A percentile compares a stretch with the other conserved stretches of the same genome.
Conservation (phyloP, 2,113 vertebrate species). For the Odontophorus gujanensis region DNA sequence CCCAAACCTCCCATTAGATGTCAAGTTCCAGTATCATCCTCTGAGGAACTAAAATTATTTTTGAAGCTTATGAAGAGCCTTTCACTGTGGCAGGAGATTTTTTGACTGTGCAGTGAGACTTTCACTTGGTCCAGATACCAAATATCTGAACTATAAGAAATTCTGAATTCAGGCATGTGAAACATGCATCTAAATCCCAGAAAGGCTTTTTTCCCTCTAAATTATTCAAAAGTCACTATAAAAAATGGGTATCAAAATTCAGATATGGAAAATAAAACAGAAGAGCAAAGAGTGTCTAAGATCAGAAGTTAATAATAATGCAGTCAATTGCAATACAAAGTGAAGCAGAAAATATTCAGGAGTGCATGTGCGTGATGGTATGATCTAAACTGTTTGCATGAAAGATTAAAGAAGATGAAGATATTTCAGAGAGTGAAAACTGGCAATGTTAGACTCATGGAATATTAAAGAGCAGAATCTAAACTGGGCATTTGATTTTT, state of each 20-base stretch:
- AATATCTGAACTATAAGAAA: neutral
- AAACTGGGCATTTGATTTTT: neutral
- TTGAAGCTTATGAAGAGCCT: neutral
- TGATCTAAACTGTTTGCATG: slow-evolving; percentile 41
- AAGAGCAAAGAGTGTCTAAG: neutral
- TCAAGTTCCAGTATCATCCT: slow-evolving; percentile 4
- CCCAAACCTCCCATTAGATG: neutral
- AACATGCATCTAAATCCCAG: neutral
- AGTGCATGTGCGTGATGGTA: neutral
- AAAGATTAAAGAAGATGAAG: slow-evolving; percentile 62
- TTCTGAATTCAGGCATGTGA: neutral
- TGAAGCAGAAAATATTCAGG: neutral
- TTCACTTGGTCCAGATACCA: neutral
- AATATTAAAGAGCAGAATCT: slow-evolving; percentile 41
- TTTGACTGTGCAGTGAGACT: neutral
- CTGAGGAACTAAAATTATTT: neutral
- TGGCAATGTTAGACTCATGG: slow-evolving; percentile 24
- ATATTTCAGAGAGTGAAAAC: slow-evolving; percentile 32
- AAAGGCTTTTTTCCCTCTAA: neutral
- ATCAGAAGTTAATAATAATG: slow-evolving; percentile 18
- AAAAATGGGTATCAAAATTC: neutral
- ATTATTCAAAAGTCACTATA: slow-evolving; percentile 17
- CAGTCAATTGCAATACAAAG: neutral
- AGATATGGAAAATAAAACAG: neutral
- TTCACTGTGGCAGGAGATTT: neutral